These are phyloP conservation scores for Callyntrura sp. DNA, from an alignment of 2,888 invertebrate species.

Conservation along the genomic window DNA sequence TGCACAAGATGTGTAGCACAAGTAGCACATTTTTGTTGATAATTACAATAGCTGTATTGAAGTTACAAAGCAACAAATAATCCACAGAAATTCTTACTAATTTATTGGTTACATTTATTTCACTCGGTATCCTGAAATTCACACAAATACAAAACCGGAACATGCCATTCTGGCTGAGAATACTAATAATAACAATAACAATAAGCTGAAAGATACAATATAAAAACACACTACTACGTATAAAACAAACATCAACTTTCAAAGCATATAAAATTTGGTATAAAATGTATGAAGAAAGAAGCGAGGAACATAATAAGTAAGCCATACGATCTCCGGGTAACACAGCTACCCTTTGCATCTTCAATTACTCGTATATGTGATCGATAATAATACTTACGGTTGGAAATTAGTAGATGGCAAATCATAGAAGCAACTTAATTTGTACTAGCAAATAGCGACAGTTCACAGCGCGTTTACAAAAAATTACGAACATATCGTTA, in stretches of 20 bases:
- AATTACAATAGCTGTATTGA: no score
- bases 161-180: not conserved
- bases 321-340: not conserved
- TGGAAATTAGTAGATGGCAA: not conserved
- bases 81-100: not conserved
- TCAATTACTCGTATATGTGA: not conserved
- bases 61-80: no score
- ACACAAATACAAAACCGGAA: not conserved
- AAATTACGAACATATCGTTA: not conserved
- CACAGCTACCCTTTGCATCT: not conserved
- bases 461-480: not conserved
- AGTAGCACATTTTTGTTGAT: no score
- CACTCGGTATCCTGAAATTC: not conserved
- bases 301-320: not conserved
- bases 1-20: no score
- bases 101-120: not conserved
- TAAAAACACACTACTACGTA: no score
- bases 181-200: not conserved
- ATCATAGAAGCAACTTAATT: not conserved
- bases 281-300: not conserved
- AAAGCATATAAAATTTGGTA: not conserved
- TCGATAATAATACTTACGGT: slow-evolving; percentile 11
- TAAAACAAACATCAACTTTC: no score
- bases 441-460: not conserved
- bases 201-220: not conserved